Base-by-base conservation (phyloP, 2,113 vertebrate species). In the Bothrops jararaca region DNA sequence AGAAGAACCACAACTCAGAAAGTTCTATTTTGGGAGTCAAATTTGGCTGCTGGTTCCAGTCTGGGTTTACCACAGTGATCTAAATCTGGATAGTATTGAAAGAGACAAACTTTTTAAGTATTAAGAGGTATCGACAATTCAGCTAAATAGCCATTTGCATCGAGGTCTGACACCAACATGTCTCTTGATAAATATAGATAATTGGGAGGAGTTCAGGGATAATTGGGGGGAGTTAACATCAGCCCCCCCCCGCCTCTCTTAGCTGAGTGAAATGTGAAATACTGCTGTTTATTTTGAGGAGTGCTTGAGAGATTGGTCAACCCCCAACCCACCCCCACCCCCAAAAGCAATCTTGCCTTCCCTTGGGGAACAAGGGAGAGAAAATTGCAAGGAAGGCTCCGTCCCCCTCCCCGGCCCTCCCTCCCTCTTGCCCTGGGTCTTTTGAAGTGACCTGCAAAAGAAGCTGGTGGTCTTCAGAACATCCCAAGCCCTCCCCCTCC, bases 401-500 rank as follows among this genome's bases (percentile, higher is more conserved):
- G 60, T 92, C 92, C 85, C 20, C 88, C 8, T 2, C 34, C 34
- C 5, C 1, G 52, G 34, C 42, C 29, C 22, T 22, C 39, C 3
- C 12, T 15, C 45, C 54, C 56, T 50, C 60, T 26, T 45, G 3
- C 86, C 23, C 80, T 11, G 88, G 86, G 93, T 93, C 96, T 97
- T 97, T 97, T 96, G 96, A 97, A 95, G 96, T 97, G 95, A 94
- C 92, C 95, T 95, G 95, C 93, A 52, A 50, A 96, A 96, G 96
- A 96, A 95, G 96, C 95, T 94, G 96, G 97, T 97, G 97, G 97
- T 97, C 97, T 97, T 93, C 86, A 93, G 92, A 95, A 96, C 95
- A 92, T 86, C 94, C 93, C 95, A 8, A 50, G 26, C 92, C 64
- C 90, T 94, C 94, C 94, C 93, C 94, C 96, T 95, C 90, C 89